Percentiles rank a stretch among this genome's conserved stretches.
Conservation (phyloP, 2,888 invertebrate genomes). For the Plagodis dolabraria region DNA sequence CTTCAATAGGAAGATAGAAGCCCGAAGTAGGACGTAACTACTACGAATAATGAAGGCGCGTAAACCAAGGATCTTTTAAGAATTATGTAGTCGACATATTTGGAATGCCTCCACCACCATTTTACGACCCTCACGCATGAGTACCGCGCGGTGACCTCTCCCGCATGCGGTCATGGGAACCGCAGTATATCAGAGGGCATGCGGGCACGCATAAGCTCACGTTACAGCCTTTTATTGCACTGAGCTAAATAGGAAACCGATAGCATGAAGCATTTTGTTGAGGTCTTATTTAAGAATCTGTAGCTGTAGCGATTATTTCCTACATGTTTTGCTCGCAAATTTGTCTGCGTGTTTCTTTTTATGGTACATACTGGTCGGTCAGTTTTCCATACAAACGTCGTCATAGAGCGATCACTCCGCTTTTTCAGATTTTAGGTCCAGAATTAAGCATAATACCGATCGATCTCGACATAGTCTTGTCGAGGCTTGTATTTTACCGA, state of each 20-base stretch:
- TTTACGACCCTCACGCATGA: constrained; percentile 10
- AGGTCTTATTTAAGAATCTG: neutral
- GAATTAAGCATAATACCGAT: too few relatives aligned
- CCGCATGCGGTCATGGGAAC: constrained; percentile 34
- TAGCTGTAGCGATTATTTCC: neutral
- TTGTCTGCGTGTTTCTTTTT: too few relatives aligned
- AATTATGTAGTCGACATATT: constrained; percentile 2
- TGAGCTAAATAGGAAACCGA: constrained; percentile 12
- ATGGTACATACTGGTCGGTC: too few relatives aligned
- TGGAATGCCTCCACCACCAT: constrained; percentile 1
- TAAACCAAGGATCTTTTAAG: too few relatives aligned
- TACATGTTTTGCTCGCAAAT: neutral
- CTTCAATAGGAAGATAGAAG: too few relatives aligned
- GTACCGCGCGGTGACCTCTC: constrained; percentile 17
- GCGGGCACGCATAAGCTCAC: constrained; percentile 30
- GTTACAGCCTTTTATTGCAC: constrained; percentile 29
- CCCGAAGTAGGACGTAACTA: too few relatives aligned
- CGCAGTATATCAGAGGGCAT: constrained; percentile 16
- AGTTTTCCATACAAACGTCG: too few relatives aligned
- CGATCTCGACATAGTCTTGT: too few relatives aligned
- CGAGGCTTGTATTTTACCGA: too few relatives aligned
- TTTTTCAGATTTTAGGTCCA: too few relatives aligned
- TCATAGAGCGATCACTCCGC: too few relatives aligned
- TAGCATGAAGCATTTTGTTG: neutral
- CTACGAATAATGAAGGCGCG: too few relatives aligned